Percentiles rank a stretch among this genome's conserved stretches.
phyloP scores from a whole-genome alignment of 2,797 vertebrate genomes.

The Phyllotis vaccarum region DNA sequence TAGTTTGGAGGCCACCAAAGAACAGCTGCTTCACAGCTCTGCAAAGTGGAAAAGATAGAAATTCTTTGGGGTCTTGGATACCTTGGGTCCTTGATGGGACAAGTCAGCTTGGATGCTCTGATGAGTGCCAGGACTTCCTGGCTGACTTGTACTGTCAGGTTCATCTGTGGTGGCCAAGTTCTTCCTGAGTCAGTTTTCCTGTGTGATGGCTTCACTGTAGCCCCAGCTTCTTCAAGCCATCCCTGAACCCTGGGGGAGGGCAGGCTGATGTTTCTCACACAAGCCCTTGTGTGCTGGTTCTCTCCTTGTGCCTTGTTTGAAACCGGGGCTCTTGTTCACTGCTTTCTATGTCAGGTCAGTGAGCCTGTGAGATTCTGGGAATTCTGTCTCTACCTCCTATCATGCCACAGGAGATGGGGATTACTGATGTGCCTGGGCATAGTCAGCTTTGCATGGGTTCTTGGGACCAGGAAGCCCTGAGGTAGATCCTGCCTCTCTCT shows the following conservation, averaged over 20 bases:
- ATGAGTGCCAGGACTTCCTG: neutral
- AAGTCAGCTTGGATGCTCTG: fast-evolving
- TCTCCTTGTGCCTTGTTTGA: neutral
- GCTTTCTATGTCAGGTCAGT: neutral
- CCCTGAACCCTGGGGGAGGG: neutral
- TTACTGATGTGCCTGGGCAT: neutral
- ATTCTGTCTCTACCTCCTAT: neutral
- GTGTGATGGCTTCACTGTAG: neutral
- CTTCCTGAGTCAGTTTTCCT: neutral
- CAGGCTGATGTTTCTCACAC: neutral
- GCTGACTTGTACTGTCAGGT: neutral
- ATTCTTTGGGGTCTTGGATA: neutral
- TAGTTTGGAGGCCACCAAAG: constrained; percentile 53
- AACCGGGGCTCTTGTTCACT: neutral
- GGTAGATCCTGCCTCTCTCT: neutral
- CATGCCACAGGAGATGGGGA: neutral
- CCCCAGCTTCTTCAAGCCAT: neutral
- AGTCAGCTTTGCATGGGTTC: neutral
- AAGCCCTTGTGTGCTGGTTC: neutral
- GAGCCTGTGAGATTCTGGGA: neutral
- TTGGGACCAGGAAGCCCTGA: neutral
- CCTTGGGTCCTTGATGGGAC: neutral
- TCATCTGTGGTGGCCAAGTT: neutral
- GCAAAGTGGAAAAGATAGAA: neutral
- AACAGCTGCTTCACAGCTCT: neutral